Evolutionary conservation across 2,113 vertebrate genomes (phyloP), one percentile per base, ranked within the genome.

Genomic region (Urocitellus parryii): DNA sequence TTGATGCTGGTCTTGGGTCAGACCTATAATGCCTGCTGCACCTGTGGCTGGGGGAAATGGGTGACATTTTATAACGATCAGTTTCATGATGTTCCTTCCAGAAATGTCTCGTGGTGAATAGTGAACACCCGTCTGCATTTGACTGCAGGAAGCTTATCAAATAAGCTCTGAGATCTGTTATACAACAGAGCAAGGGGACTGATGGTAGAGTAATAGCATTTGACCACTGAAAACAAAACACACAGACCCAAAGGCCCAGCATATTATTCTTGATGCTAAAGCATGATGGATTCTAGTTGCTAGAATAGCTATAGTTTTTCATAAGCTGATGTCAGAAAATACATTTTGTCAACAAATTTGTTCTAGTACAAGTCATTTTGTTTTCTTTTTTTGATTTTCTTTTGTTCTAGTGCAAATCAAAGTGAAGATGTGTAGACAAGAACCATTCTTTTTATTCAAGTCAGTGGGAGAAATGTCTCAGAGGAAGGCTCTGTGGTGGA

Each of bases 401-500:
- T 27, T 22, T 91, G 56, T 90, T 65, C 72, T 73, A 56, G 73
- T 3, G 39, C 42, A 89, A 83, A 77, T n/a, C 58, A 70, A 92
- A 90, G 76, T 14, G 45, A 48, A 79, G 73, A 45, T 5, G 1
- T 37, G 4, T 58, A 70, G 8, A 84, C 4, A 37, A 90, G 63
- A 76, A 18, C 27, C 42, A 45, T 53, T 29, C 25, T 72, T 79
- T 81, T 24, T 29, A 48, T 24, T 32, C 61, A 63, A 67, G 51
- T 27, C 74, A 8, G 0, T 1, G 53, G 56, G 25, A 48, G 32
- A 63, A 39, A 16, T 39, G 32, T 37, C 34, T 61, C 22, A 2
- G 0, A 29, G 87, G 29, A 45, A 25, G 22, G 9, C 39, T 34
- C 16, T 11, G 24, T 22, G 34, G 45, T 0, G 0, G 24, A 1